Base-by-base conservation (phyloP, 2,888 invertebrate genomes). In the Parascotia fuliginaria region DNA sequence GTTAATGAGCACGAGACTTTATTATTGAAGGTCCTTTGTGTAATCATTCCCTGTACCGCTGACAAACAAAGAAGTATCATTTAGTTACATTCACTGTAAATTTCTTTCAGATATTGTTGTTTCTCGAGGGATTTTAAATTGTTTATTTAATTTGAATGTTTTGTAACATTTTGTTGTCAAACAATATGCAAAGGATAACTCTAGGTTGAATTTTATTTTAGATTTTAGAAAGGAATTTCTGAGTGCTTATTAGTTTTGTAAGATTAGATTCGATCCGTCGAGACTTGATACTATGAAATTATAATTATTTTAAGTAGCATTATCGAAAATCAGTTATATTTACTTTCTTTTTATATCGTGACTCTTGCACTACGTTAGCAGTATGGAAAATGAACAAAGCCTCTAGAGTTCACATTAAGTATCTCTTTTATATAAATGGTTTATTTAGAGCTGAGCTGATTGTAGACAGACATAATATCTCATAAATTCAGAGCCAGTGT, bases 11-110 rank as follows among this genome's bases (percentile, higher is more conserved):
- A 61, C 53, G 65, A 55, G 61, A 49, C 57, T 63, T 79, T 78
- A 79, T 76, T 77, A 79, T 81, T 76, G 72, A 72, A 72, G 68
- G 68, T 60, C 60, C 54, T 50, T 52, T 44, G 45, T 46, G 64
- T 70, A 72, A 73, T 72, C 64, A 75, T 68, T 64, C 62, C 60
- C 60, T 47, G 42, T 38, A 28, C 44, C 49, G 13, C 28, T 22
- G 53, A 55, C 63, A 51, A 59, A 59, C 57, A 44, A 51, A 43
- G 31, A 15, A 56, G 56, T 59, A 55, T 62, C 55, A 67, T 65
- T 75, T 75, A 70, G 70, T 71, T 70, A 73, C 61, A 61, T 70
- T 71, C 54, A 61, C 60, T 46, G 57, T 55, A 48, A 75, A 68
- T 57, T 62, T 60, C 55, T 62, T 51, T 54, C 45, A 60, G 54